Evolutionary conservation across 2,888 invertebrate genomes (phyloP), one percentile per base, ranked within the genome.

Genomic region (Stegana nigrithorax): DNA sequence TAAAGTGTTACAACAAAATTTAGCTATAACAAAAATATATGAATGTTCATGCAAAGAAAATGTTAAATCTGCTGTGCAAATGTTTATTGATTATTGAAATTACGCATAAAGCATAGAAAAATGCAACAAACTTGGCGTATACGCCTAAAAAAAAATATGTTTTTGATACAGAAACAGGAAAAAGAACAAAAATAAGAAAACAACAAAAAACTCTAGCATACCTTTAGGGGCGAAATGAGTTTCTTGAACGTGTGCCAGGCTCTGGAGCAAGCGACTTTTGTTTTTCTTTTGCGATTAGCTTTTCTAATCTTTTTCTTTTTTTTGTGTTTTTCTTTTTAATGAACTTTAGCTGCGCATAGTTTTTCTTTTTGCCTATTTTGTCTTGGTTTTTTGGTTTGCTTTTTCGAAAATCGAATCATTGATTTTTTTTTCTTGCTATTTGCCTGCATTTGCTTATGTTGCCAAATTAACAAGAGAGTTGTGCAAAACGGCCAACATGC

Each of bases 371-470:
- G 19, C 29, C 32, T 4, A 17, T n/a, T 32, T 39, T 19, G 17
- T 12, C 25, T 14, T 36, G 2, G 10, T 29, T 14, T n/a, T 39
- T 5, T 6, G 10, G n/a, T 10, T 39, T 8, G 39, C 12, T 5
- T n/a, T 1, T 1, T 10, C 5, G 5, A 39, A 45, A 55, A 73
- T 70, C 71, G 70, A 76, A 75, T 71, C 71, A 77, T 75, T 75
- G 77, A 77, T 75, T 75, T 77, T 66, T 68, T 65, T 68, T 69
- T 73, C 29, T 64, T 57, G 17, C 64, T 57, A 8, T 56, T 29
- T 39, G 27, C 19, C 42, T 42, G 57, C 63, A 59, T 64, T 69
- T 70, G 70, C 45, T 70, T 72, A 71, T 56, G 61, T 62, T 67
- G 72, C 63, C 70, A 63, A 60, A 68, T 67, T 61, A 59, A 19